A percentile compares a stretch with the other conserved stretches of the same genome.
These are phyloP conservation scores for Aphelinus certus DNA, from an alignment of 1,140 invertebrate genomes.

Conservation along the genomic window DNA sequence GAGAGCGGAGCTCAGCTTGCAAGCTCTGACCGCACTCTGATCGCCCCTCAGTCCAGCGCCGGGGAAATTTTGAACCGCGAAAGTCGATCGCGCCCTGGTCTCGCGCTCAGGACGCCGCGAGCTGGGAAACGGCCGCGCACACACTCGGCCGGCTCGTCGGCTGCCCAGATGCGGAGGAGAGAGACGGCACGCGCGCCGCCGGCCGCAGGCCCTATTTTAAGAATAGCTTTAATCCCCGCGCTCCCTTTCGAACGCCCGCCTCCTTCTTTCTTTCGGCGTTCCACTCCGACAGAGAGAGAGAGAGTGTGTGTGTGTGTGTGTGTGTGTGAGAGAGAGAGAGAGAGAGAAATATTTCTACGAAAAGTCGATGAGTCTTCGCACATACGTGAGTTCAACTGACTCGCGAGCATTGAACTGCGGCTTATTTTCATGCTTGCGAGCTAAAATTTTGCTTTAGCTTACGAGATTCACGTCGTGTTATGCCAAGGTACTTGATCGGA, in stretches of 20 bases:
- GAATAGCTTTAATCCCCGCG: slow-evolving; percentile 55
- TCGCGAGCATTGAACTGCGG: no score
- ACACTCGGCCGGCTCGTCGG: slow-evolving; percentile 49
- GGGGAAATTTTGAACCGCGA: neutral
- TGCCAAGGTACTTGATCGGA: no score
- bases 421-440: no score
- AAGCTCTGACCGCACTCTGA: no score
- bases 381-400: no score
- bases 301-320: no score
- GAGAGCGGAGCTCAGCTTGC: no score
- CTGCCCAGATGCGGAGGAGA: slow-evolving; percentile 62
- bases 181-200: slow-evolving; percentile 54
- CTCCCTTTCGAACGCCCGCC: slow-evolving; percentile 34
- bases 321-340: slow-evolving; percentile 16
- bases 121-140: slow-evolving; percentile 38
- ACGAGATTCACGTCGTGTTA: no score
- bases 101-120: slow-evolving; percentile 45
- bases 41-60: no score
- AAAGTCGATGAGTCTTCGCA: neutral
- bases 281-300: slow-evolving; percentile 30
- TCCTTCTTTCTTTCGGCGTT: slow-evolving; percentile 41
- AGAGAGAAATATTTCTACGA: neutral
- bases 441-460: no score
- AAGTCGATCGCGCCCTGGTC: neutral
- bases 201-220: slow-evolving; percentile 56